A percentile compares a stretch with the other conserved stretches of the same genome.
phyloP scores from a whole-genome alignment of 2,797 vertebrate species.

The Melanotaenia nigrans region DNA sequence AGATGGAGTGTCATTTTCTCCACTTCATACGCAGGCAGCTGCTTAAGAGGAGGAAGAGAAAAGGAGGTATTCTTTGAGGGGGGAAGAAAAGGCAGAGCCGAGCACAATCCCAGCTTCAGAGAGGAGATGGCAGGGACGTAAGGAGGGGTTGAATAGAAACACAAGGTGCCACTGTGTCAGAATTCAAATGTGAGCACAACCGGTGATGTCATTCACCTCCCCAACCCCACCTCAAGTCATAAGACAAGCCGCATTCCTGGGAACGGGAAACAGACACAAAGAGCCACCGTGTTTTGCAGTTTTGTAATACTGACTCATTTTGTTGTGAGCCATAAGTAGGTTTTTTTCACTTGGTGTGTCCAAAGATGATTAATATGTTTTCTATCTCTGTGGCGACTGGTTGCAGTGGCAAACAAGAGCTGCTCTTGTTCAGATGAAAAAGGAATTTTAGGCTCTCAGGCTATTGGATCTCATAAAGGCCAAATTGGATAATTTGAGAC shows the following conservation, averaged over 20 bases:
- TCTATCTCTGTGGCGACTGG: slow-evolving; percentile 88
- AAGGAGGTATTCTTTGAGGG: slow-evolving; percentile 94
- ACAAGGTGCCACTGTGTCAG: slow-evolving; percentile 98
- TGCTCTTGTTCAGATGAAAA: slow-evolving; percentile 88
- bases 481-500: slow-evolving; percentile 90
- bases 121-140: slow-evolving; percentile 59
- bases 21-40: slow-evolving; percentile 83
- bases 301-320: slow-evolving; percentile 90
- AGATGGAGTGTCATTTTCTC: slow-evolving; percentile 96
- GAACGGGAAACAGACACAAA: slow-evolving; percentile 90
- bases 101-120: slow-evolving; percentile 89
- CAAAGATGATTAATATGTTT: slow-evolving; percentile 98
- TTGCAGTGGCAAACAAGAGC: slow-evolving; percentile 90
- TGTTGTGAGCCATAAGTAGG: slow-evolving; percentile 88
- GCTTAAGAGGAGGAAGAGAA: slow-evolving; percentile 74
- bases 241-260: slow-evolving; percentile 91
- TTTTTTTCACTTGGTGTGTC: slow-evolving; percentile 83
- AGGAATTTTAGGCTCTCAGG: slow-evolving; percentile 84
- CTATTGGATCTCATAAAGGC: slow-evolving; percentile 89
- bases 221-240: slow-evolving; percentile 93
- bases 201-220: slow-evolving; percentile 91
- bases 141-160: slow-evolving; percentile 80
- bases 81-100: slow-evolving; percentile 77
- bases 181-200: slow-evolving; percentile 88
- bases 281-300: slow-evolving; percentile 87